phyloP scores from a whole-genome alignment of 2,888 invertebrate species.

The Zygogramma bicolorata region DNA sequence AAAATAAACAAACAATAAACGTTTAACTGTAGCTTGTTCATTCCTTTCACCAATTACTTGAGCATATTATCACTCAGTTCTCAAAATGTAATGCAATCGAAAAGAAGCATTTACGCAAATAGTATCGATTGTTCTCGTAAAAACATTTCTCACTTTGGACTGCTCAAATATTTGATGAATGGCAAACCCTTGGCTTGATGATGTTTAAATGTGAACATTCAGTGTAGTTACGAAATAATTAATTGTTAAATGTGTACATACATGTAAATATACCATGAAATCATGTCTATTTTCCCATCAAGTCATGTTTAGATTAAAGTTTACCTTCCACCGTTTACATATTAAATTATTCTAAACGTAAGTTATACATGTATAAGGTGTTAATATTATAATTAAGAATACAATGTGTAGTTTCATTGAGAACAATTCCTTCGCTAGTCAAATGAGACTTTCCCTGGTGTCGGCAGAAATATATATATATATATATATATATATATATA shows the following conservation, averaged over 20 bases:
- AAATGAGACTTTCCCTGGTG: too few relatives aligned
- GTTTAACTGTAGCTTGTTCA: background rate
- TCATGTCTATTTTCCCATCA: conserved; percentile 55
- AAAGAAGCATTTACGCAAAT: too few relatives aligned
- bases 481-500: too few relatives aligned
- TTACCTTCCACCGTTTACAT: conserved; percentile 46
- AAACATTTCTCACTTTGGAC: background rate
- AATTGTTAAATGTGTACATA: conserved; percentile 54
- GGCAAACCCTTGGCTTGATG: background rate
- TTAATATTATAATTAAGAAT: conserved; percentile 46
- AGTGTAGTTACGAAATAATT: conserved; percentile 32
- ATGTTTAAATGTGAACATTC: conserved; percentile 25
- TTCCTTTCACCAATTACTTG: background rate
- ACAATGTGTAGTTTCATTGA: background rate
- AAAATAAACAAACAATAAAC: too few relatives aligned
- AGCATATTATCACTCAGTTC: too few relatives aligned
- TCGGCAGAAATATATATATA: too few relatives aligned
- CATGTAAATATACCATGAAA: conserved; percentile 55
- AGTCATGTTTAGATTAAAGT: conserved; percentile 43
- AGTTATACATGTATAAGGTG: conserved; percentile 48
- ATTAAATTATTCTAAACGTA: conserved; percentile 52
- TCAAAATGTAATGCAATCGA: too few relatives aligned
- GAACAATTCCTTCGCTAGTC: too few relatives aligned
- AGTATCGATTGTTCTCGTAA: background rate
- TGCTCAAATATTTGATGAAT: conserved; percentile 2